Base-by-base conservation (phyloP, 2,888 invertebrate species). In the Stramonita haemastoma region DNA sequence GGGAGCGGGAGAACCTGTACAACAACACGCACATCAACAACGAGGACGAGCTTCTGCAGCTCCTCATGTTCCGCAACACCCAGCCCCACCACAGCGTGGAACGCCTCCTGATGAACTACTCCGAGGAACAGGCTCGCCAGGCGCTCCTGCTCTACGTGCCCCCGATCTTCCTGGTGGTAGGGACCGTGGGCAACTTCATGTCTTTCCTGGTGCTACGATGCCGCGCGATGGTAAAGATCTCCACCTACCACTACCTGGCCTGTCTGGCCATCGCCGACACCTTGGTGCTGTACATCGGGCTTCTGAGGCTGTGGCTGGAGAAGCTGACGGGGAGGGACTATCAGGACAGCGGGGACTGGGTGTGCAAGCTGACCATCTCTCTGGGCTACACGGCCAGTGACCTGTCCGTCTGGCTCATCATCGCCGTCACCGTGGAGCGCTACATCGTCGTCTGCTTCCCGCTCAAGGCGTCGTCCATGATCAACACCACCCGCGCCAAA, bases 331-430 rank as follows among this genome's bases (percentile, higher is more conserved):
- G 94, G 0, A 86, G 91, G 36, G 94, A 95, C 81, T 89, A 95
- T 26, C 93, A 94, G 84, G 92, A 92, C 66, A 91, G 93, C 56
- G 91, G 94, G 0, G 90, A 93, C 81, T 94, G 93, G 93, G 89
- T 94, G 73, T 95, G 95, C 91, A 95, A 95, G 90, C 88, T 93
- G 34, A 92, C 93, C 15, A 92, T 92, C n/a, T 90, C 94, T 5
- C 88, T 95, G 32, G 94, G 93, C 1, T 95, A 95, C 87, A 93
- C 94, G 86, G 92, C 93, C 86, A 95, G 95, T 90, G 95, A 95
- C 86, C 93, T 94, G 84, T 95, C 95, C 13, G 95, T 95, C 4
- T 95, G 95, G 95, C 91, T 95, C 19, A 95, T 95, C 86, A 94
- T 95, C 22, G 95, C 95, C 0, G 94, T 95, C 13, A 95, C 95